Evolutionary conservation across 2,888 invertebrate genomes (phyloP).

Genomic region (Stramonita haemastoma): DNA sequence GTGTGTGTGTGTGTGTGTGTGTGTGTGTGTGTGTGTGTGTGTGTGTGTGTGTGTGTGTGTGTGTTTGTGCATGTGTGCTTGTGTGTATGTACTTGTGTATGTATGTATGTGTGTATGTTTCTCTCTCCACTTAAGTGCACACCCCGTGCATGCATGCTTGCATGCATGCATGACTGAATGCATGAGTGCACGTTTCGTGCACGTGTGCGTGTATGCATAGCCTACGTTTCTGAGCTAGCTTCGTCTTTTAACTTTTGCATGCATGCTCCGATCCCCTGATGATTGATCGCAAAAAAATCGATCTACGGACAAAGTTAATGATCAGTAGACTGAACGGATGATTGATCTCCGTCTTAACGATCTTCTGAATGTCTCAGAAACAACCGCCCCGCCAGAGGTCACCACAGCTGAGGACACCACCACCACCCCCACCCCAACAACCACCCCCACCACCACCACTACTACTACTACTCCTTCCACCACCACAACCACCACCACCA

Average conservation of each 20-base stretch:
- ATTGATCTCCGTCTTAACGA: no score
- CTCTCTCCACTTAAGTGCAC: no score
- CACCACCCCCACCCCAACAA: not conserved
- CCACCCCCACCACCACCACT: not conserved
- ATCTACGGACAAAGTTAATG: no score
- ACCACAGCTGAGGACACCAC: not conserved
- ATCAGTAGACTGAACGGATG: no score
- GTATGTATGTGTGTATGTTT: not conserved
- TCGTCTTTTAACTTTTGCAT: no score
- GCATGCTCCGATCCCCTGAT: no score
- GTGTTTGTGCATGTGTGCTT: not conserved
- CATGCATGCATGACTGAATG: not conserved
- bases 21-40: slow-evolving; percentile 17
- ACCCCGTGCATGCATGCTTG: not conserved
- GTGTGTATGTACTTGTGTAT: not conserved
- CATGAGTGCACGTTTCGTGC: not conserved
- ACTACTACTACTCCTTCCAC: not conserved
- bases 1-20: not conserved
- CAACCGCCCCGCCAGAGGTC: no score
- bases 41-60: not conserved
- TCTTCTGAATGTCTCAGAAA: no score
- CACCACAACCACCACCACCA: not conserved
- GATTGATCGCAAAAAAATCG: no score
- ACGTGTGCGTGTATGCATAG: no score
- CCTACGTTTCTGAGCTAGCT: no score